Evolutionary conservation across 2,797 vertebrate genomes (phyloP).

Genomic region (Acanthornis magna): DNA sequence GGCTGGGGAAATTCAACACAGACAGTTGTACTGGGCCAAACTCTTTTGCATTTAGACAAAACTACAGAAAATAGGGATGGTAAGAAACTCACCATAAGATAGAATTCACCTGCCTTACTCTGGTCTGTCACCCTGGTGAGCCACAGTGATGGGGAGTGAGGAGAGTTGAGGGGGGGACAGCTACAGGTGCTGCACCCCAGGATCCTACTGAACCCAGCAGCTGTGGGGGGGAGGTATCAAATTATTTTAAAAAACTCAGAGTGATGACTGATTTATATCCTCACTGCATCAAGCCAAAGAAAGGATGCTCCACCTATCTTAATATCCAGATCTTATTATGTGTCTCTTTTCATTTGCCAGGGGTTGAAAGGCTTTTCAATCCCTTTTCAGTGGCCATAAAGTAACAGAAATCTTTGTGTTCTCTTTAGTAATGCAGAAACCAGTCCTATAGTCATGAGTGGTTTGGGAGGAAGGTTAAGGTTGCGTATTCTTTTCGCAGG

Average conservation of each 20-base stretch:
- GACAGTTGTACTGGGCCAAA: neutral
- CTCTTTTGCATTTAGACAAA: neutral
- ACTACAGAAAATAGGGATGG: neutral
- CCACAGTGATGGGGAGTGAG: neutral
- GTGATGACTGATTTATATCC: neutral
- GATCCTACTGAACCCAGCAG: neutral
- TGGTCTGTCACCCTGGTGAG: neutral
- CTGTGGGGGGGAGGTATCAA: neutral
- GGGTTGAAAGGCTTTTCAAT: neutral
- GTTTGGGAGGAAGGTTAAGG: neutral
- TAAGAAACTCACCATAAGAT: neutral
- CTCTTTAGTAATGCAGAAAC: neutral
- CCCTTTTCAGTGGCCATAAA: neutral
- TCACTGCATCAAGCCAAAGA: neutral
- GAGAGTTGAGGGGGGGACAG: neutral
- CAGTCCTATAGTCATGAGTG: neutral
- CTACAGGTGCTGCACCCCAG: neutral
- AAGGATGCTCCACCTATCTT: neutral
- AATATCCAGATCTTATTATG: neutral
- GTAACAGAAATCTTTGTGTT: neutral
- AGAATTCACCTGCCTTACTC: neutral
- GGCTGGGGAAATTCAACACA: neutral
- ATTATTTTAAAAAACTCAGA: neutral
- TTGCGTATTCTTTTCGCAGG: neutral
- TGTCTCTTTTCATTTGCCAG: neutral